Conservation (phyloP, 2,888 invertebrate species). For the Acleris literana region DNA sequence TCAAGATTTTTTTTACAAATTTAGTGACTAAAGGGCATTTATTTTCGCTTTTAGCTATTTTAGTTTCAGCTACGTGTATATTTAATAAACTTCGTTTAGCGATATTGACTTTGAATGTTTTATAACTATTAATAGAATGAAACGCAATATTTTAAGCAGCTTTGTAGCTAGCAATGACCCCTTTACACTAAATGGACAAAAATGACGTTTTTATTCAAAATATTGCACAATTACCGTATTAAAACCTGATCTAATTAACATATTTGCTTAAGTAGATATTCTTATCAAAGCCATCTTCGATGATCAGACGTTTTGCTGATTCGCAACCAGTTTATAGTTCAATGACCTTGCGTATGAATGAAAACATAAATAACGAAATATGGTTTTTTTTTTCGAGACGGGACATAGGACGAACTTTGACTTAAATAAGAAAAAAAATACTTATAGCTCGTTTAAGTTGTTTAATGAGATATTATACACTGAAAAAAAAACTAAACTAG, state of each 20-base stretch:
- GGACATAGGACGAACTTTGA: neutral
- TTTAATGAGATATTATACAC: too few relatives aligned
- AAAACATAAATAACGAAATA: constrained; percentile 15
- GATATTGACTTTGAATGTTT: too few relatives aligned
- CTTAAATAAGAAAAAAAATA: neutral
- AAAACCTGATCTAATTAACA: constrained; percentile 5
- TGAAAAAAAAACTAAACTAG: too few relatives aligned
- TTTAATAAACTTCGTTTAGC: too few relatives aligned
- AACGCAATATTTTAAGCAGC: too few relatives aligned
- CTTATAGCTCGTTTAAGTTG: neutral
- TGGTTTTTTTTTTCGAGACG: neutral
- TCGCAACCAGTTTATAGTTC: constrained; percentile 30
- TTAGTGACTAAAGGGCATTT: too few relatives aligned
- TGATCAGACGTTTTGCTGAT: constrained; percentile 5
- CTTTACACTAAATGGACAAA: neutral
- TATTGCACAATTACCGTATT: neutral
- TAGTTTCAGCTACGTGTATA: too few relatives aligned
- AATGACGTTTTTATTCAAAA: neutral
- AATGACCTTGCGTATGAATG: constrained; percentile 29
- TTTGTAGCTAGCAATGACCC: neutral
- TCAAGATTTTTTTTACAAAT: neutral
- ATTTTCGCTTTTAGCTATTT: too few relatives aligned
- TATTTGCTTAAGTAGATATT: constrained; percentile 3
- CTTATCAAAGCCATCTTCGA: constrained; percentile 15
- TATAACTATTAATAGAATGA: too few relatives aligned